These are phyloP conservation scores for Echinometra lucunter DNA, from an alignment of 53 echinoderm and acorn worm genomes.

Conservation along the genomic window DNA sequence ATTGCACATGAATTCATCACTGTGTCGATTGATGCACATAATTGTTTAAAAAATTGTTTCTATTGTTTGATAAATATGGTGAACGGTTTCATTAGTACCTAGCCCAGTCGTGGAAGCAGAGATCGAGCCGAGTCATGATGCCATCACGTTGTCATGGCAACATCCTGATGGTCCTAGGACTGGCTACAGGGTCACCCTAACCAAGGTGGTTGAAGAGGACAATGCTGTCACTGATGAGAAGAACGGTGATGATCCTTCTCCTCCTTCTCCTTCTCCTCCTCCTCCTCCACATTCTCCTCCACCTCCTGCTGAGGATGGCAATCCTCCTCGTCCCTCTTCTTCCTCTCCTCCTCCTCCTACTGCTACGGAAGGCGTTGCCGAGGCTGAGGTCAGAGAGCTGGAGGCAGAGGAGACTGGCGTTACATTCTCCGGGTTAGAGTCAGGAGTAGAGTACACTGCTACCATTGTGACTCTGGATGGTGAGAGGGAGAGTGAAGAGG, in stretches of 20 bases:
- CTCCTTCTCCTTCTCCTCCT: too few relatives aligned
- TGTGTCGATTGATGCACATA: not conserved
- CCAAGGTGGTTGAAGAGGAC: not conserved
- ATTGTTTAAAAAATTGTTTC: not conserved
- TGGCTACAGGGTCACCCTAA: conserved; percentile 40
- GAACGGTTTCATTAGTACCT: conserved; percentile 1
- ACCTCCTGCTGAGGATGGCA: not conserved
- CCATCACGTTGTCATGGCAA: conserved; percentile 60
- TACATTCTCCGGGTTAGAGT: conserved; percentile 70
- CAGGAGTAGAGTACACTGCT: conserved; percentile 74
- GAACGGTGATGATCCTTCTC: not conserved
- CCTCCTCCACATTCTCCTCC: too few relatives aligned
- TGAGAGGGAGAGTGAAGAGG: conserved; percentile 76
- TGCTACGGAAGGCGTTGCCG: not conserved
- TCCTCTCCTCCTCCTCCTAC: not conserved
- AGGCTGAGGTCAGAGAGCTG: conserved; percentile 31
- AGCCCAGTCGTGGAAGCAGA: not conserved
- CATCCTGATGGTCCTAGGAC: conserved; percentile 51
- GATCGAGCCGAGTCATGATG: conserved; percentile 25
- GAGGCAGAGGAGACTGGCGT: conserved; percentile 68
- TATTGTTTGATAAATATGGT: not conserved
- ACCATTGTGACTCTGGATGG: conserved; percentile 73
- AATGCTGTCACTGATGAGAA: not conserved
- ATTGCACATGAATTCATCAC: not conserved
- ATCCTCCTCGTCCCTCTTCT: too few relatives aligned